Evolutionary conservation across 2,888 invertebrate genomes (phyloP).

Genomic region (Phalera bucephala): DNA sequence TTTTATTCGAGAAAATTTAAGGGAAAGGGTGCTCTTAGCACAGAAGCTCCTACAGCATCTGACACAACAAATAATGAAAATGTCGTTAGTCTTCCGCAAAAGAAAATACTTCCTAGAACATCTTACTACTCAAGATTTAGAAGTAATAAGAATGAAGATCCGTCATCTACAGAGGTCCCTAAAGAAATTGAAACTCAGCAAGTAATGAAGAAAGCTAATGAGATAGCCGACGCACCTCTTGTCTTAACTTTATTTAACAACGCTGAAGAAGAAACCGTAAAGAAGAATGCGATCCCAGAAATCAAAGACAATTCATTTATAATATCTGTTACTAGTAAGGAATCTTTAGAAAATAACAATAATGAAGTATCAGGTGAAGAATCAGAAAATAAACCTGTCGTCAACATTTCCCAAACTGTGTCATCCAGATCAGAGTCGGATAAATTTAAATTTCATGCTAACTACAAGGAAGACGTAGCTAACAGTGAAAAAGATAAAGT

Average conservation of each 20-base stretch:
- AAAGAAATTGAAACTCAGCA: conserved; percentile 19
- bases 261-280: conserved; percentile 33
- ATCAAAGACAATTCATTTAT: conserved; percentile 48
- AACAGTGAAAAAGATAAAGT: conserved; percentile 39
- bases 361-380: conserved; percentile 51
- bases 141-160: conserved; percentile 40
- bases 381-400: conserved; percentile 43
- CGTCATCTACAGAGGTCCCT: conserved; percentile 35
- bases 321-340: conserved; percentile 62
- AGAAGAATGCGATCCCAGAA: conserved; percentile 26
- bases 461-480: conserved; percentile 53
- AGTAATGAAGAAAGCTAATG: conserved; percentile 50
- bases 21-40: conserved; percentile 36
- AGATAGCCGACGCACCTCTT: conserved; percentile 54
- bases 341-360: conserved; percentile 55
- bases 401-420: conserved; percentile 40
- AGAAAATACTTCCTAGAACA: conserved; percentile 55
- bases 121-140: conserved; percentile 63
- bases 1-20: conserved; percentile 55
- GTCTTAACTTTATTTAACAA: conserved; percentile 58
- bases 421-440: conserved; percentile 34
- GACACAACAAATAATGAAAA: conserved; percentile 25
- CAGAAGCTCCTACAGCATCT: conserved; percentile 31
- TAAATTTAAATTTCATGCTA: conserved; percentile 66
- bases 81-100: conserved; percentile 20